Evolutionary conservation across 2,797 vertebrate genomes (phyloP).

Genomic region (Anniella stebbinsi): DNA sequence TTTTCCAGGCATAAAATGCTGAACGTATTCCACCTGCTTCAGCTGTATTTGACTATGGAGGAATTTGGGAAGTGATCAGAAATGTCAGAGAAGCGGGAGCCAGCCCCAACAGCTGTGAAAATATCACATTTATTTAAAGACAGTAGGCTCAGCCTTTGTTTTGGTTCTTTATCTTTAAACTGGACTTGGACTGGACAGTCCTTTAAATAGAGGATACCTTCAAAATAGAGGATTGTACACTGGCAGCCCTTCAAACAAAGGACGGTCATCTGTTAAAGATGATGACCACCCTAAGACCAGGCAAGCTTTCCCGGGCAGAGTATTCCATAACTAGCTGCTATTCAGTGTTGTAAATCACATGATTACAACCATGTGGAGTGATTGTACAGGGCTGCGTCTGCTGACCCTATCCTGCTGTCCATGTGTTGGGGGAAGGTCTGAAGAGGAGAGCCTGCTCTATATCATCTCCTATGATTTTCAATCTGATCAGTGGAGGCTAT

Average conservation of each 20-base stretch:
- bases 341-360: neutral
- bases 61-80: neutral
- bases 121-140: neutral
- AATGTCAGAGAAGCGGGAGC: neutral
- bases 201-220: too few species aligned
- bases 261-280: too few species aligned
- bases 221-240: too few species aligned
- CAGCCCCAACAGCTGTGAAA: neutral
- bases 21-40: neutral
- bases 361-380: neutral
- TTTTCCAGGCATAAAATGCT: neutral
- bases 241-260: too few species aligned
- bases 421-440: neutral
- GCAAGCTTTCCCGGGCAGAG: too few species aligned
- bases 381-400: neutral
- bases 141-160: too few species aligned
- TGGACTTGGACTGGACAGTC: too few species aligned
- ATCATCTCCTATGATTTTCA: neutral
- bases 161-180: too few species aligned
- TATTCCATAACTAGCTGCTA: neutral
- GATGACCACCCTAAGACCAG: too few species aligned
- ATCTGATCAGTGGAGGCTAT: too few species aligned
- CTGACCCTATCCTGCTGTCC: neutral
- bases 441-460: neutral
- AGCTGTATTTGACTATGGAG: neutral